Evolutionary conservation across 2,113 vertebrate genomes (phyloP).

Genomic region (Spheniscus mendiculus): DNA sequence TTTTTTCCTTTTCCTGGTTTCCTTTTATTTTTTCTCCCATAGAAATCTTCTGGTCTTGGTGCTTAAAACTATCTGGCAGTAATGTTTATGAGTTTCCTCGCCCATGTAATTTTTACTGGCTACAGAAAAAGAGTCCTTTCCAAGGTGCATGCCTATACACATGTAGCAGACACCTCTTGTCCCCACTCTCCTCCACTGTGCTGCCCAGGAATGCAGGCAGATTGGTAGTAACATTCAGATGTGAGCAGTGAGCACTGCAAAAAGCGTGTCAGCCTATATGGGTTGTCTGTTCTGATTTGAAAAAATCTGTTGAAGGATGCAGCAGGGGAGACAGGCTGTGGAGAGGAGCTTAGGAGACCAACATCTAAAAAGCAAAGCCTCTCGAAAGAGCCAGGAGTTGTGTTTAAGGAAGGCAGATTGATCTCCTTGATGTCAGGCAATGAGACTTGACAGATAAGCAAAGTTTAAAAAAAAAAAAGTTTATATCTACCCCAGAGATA

Average conservation of each 20-base stretch:
- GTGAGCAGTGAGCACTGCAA: neutral
- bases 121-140: neutral
- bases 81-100: neutral
- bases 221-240: neutral
- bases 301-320: constrained; percentile 43
- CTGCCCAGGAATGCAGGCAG: neutral
- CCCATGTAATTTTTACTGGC: neutral
- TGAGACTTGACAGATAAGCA: constrained; percentile 31
- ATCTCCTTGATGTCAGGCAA: constrained; percentile 27
- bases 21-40: neutral
- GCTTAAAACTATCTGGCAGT: neutral
- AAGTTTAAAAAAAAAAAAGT: neutral
- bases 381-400: constrained; percentile 2
- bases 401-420: constrained; percentile 27
- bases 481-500: neutral
- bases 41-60: neutral
- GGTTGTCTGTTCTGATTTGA: constrained; percentile 61
- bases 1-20: neutral
- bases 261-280: constrained; percentile 33
- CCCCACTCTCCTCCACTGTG: neutral
- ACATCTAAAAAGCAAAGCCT: constrained; percentile 28
- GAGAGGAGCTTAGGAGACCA: constrained; percentile 18
- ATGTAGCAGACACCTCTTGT: constrained; percentile 12
- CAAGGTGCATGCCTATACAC: neutral
- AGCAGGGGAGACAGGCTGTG: constrained; percentile 48